A percentile compares a stretch with the other conserved stretches of the same genome.
Conservation (phyloP, 2,888 invertebrate genomes). For the Ditula angustiorana region DNA sequence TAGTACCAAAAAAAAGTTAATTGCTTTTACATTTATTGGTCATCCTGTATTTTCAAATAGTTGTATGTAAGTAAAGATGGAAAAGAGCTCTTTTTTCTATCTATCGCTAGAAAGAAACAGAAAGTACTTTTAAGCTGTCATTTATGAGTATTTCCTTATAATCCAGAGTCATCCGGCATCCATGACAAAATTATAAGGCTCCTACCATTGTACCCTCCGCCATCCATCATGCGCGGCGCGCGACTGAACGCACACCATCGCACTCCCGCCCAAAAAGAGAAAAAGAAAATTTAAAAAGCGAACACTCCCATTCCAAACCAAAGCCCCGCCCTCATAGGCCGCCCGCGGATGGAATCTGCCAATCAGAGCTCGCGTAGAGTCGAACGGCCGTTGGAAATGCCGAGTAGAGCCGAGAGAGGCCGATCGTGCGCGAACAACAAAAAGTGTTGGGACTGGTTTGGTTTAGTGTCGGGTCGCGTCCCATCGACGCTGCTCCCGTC, state of each 20-base stretch:
- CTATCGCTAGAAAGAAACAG: too few relatives aligned
- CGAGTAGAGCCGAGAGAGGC: slow-evolving; percentile 71
- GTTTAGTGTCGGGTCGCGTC: slow-evolving; percentile 86
- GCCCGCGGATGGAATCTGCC: slow-evolving; percentile 60
- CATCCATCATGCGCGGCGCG: slow-evolving; percentile 79
- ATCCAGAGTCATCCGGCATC: slow-evolving; percentile 25
- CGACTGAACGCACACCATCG: slow-evolving; percentile 81
- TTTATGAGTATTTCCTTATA: background rate
- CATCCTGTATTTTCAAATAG: too few relatives aligned
- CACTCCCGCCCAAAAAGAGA: slow-evolving; percentile 81
- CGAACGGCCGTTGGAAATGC: slow-evolving; percentile 58
- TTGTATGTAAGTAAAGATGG: too few relatives aligned
- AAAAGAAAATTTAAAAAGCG: slow-evolving; percentile 83
- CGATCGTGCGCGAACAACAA: slow-evolving; percentile 80
- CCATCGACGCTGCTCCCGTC: slow-evolving; percentile 82
- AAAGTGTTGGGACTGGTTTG: slow-evolving; percentile 83
- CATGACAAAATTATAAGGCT: slow-evolving; percentile 52
- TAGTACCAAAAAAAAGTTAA: too few relatives aligned
- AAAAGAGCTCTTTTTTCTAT: too few relatives aligned
- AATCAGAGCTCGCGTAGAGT: slow-evolving; percentile 53
- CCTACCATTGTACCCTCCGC: slow-evolving; percentile 60
- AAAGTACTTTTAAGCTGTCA: too few relatives aligned
- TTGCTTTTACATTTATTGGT: too few relatives aligned
- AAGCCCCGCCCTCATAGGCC: slow-evolving; percentile 68
- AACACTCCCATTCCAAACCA: slow-evolving; percentile 75